Evolutionary conservation across 2,797 vertebrate species (phyloP).

Genomic region (Crypturellus tataupa): DNA sequence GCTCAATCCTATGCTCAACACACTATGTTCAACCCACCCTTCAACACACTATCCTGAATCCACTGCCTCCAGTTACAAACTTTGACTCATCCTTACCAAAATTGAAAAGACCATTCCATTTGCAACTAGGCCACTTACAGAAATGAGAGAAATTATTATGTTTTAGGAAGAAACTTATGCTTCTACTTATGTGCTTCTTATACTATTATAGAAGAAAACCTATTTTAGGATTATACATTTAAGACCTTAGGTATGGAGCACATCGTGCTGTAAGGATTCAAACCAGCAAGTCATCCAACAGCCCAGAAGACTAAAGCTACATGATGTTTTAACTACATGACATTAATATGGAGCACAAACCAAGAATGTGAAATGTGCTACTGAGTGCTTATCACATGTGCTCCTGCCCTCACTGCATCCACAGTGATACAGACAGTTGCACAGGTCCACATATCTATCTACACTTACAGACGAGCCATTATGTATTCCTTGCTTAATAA

Average conservation of each 20-base stretch:
- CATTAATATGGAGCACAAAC: not conserved
- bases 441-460: not conserved
- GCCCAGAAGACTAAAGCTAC: not conserved
- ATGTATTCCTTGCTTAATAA: not conserved
- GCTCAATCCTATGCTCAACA: not conserved
- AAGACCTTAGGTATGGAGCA: not conserved
- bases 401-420: not conserved
- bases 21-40: not conserved
- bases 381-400: not conserved
- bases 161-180: not conserved
- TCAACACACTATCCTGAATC: not conserved
- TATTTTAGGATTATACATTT: not conserved
- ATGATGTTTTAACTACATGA: not conserved
- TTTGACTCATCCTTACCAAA: not conserved
- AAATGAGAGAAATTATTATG: not conserved
- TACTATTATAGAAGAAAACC: not conserved
- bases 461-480: not conserved
- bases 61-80: not conserved
- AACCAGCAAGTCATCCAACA: not conserved
- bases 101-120: not conserved
- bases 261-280: not conserved
- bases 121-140: not conserved
- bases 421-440: not conserved
- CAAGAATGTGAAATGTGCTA: not conserved
- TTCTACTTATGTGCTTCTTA: not conserved